A percentile compares a stretch with the other conserved stretches of the same genome.
phyloP scores from a whole-genome alignment of 2,797 vertebrate species.

The Falco biarmicus region DNA sequence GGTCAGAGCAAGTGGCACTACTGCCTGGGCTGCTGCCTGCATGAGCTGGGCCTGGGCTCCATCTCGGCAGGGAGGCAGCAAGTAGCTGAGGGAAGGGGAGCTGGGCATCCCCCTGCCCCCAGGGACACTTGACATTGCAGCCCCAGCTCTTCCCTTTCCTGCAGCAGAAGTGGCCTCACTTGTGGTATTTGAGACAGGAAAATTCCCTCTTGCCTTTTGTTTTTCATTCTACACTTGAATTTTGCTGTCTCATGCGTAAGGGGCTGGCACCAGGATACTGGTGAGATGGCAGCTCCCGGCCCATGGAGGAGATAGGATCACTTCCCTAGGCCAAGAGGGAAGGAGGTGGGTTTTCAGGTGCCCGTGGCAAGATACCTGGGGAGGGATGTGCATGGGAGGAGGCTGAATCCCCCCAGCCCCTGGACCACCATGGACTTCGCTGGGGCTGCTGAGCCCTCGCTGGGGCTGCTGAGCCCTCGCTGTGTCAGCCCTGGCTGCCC shows the following conservation, averaged over 20 bases:
- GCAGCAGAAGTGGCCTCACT: background rate
- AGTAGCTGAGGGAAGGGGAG: background rate
- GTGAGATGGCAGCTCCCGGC: background rate
- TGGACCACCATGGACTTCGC: background rate
- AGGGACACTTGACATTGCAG: background rate
- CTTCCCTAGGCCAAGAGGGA: background rate
- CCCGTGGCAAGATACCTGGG: background rate
- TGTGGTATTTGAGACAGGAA: background rate
- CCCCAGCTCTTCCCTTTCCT: background rate
- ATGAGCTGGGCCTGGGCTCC: background rate
- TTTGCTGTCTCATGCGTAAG: background rate
- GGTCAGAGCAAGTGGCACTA: fast-evolving
- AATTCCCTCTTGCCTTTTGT: background rate
- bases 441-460: fast-evolving
- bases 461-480: fast-evolving
- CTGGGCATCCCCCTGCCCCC: background rate
- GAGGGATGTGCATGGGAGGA: background rate
- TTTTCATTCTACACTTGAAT: background rate
- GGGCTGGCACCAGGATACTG: background rate
- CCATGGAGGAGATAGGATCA: fast-evolving
- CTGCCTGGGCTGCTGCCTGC: background rate
- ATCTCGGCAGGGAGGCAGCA: background rate
- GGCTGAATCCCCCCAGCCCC: background rate
- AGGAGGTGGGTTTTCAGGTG: background rate
- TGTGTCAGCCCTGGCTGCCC: background rate